These are phyloP conservation scores for Physella acuta DNA, from an alignment of 1,140 invertebrate species.

Conservation along the genomic window DNA sequence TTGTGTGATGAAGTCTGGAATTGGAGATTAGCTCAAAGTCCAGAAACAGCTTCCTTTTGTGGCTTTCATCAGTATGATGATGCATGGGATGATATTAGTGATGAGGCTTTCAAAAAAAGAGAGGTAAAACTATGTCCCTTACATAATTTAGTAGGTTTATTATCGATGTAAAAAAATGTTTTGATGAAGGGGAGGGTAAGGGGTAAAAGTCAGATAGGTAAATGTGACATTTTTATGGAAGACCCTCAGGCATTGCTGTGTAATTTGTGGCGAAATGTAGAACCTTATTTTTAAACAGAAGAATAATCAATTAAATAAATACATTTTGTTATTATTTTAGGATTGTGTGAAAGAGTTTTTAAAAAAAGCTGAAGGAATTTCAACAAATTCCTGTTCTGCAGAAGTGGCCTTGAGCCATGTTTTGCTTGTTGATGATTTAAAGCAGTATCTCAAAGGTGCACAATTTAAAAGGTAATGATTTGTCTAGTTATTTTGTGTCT, in stretches of 20 bases:
- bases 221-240: too few species aligned
- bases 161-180: too few species aligned
- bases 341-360: conserved; percentile 24
- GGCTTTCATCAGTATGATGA: conserved; percentile 36
- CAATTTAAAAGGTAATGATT: conserved; percentile 30
- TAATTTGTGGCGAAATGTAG: too few species aligned
- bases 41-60: conserved; percentile 40
- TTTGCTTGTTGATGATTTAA: conserved; percentile 30
- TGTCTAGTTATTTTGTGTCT: not conserved
- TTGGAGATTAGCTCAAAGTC: conserved; percentile 38
- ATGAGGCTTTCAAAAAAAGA: conserved; percentile 31
- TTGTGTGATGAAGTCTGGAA: conserved; percentile 41
- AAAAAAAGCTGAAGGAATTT: conserved; percentile 28
- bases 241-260: too few species aligned
- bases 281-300: not conserved
- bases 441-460: conserved; percentile 29
- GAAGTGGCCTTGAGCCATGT: conserved; percentile 23
- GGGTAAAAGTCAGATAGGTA: too few species aligned
- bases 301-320: not conserved
- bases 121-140: too few species aligned
- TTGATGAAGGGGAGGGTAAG: too few species aligned
- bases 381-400: conserved; percentile 8
- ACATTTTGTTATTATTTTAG: not conserved
- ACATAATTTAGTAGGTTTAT: too few species aligned
- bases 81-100: conserved; percentile 36